Conservation (phyloP, 2,113 vertebrate species). For the western clawed frog (Xenopus tropicalis) region UCB_Xtro_10.0 CM004450.2:104375501-104376000, state of each 20-base stretch:
- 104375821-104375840: background rate
- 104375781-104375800: constrained; percentile 5
- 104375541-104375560: constrained; percentile 47
- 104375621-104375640: no score
- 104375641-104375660: constrained; percentile 6
- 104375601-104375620: constrained; percentile 48
- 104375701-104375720: background rate
- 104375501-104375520: constrained; percentile 42
- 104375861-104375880: constrained; percentile 22
- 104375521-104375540: constrained; percentile 46
- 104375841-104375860: constrained; percentile 9
- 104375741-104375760: background rate
- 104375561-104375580: constrained; percentile 17
- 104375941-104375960: constrained; percentile 35
- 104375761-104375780: background rate
- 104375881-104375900: background rate
- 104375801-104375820: background rate
- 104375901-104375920: constrained; percentile 42
- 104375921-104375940: constrained; percentile 42
- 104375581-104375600: constrained; percentile 51
- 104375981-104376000: background rate
- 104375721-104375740: background rate
- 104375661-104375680: background rate
- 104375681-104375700: constrained; percentile 17
- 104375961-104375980: constrained; percentile 6